Percentiles rank a stretch among this genome's conserved stretches.
Evolutionary conservation across 2,113 vertebrate genomes (phyloP).

Genomic region (Tinamus guttatus): DNA sequence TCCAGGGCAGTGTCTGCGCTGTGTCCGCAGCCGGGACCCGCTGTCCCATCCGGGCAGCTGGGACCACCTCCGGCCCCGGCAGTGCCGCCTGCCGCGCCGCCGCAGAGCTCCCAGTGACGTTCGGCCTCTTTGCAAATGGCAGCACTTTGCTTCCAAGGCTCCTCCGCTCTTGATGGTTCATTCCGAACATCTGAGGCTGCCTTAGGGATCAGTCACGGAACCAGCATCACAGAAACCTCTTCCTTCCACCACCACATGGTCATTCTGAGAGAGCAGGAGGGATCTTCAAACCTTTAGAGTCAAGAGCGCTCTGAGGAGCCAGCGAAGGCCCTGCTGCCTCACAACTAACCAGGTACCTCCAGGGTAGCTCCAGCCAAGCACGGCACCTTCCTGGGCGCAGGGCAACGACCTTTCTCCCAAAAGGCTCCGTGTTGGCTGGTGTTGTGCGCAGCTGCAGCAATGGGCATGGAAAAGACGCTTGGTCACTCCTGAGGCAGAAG

Average conservation of each 20-base stretch:
- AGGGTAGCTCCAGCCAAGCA: accelerated
- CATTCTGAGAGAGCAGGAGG: background rate
- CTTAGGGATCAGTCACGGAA: background rate
- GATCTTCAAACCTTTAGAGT: background rate
- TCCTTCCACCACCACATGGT: background rate
- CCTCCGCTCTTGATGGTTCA: background rate
- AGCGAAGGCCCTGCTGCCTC: background rate
- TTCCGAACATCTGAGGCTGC: background rate
- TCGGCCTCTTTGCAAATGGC: accelerated
- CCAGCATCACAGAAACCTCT: background rate
- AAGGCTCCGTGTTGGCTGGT: background rate
- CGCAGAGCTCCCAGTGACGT: background rate
- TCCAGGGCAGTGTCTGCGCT: background rate
- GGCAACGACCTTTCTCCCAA: background rate
- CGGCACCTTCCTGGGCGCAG: background rate
- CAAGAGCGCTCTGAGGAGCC: background rate
- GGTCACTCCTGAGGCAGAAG: background rate
- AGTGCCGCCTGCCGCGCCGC: background rate
- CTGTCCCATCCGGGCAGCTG: background rate
- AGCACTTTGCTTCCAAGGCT: background rate
- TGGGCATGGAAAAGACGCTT: accelerated
- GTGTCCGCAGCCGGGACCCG: no score
- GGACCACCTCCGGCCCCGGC: background rate
- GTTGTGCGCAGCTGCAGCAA: background rate
- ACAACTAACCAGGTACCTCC: background rate